These are phyloP conservation scores for Rhagium mordax DNA, from an alignment of 2,888 invertebrate species.

Conservation along the genomic window DNA sequence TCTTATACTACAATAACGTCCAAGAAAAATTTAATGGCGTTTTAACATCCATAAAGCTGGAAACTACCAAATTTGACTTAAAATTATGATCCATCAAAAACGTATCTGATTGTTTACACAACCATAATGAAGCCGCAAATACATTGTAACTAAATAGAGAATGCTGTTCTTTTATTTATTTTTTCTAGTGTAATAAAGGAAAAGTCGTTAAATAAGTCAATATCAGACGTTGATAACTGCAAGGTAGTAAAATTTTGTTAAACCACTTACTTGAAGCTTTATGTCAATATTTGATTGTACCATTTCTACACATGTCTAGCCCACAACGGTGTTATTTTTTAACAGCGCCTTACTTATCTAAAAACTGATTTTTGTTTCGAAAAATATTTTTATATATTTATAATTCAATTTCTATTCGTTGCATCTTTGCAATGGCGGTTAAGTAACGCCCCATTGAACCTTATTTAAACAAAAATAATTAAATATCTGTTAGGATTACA, in stretches of 20 bases:
- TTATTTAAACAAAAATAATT: too few species aligned
- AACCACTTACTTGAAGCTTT: constrained; percentile 3
- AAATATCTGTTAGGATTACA: too few species aligned
- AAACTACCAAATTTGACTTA: too few species aligned
- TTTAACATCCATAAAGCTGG: too few species aligned
- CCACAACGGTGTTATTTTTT: neutral
- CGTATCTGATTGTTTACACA: constrained; percentile 19
- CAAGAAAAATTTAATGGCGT: too few species aligned
- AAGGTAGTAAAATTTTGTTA: constrained; percentile 24
- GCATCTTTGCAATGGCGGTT: too few species aligned
- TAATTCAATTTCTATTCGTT: too few species aligned
- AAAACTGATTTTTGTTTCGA: too few species aligned
- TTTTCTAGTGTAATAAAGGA: constrained; percentile 6
- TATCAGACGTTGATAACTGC: constrained; percentile 21
- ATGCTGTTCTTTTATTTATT: constrained; percentile 3
- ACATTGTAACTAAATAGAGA: constrained; percentile 30
- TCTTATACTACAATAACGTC: too few species aligned
- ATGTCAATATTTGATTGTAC: neutral
- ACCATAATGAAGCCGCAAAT: neutral
- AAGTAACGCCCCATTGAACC: too few species aligned
- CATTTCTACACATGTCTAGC: neutral
- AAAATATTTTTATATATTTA: too few species aligned
- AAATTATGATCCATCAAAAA: neutral
- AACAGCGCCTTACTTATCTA: neutral
- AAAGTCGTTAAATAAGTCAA: constrained; percentile 26